These are phyloP conservation scores for Drosophila ficusphila DNA, from an alignment of 1,140 invertebrate genomes.

Conservation along the genomic window DNA sequence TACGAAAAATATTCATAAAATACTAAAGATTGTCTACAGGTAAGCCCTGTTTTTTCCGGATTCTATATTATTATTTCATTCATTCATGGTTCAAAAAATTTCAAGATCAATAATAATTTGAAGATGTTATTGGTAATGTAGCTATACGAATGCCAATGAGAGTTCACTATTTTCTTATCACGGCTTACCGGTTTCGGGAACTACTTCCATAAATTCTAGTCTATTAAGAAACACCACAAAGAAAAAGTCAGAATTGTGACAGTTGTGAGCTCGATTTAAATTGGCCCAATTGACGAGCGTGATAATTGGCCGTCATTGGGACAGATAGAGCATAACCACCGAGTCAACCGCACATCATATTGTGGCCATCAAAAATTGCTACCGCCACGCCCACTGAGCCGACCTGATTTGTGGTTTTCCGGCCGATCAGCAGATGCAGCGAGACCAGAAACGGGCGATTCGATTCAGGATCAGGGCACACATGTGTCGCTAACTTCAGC, in stretches of 20 bases:
- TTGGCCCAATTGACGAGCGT: slow-evolving; percentile 53
- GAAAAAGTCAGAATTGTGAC: slow-evolving; percentile 31
- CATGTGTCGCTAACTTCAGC: slow-evolving; percentile 68
- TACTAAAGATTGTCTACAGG: too few species aligned
- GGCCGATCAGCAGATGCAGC: slow-evolving; percentile 69
- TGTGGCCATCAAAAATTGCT: slow-evolving; percentile 39
- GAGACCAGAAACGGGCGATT: slow-evolving; percentile 26
- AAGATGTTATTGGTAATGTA: too few species aligned
- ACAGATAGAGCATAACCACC: slow-evolving; percentile 61
- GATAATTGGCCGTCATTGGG: slow-evolving; percentile 69
- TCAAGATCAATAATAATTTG: too few species aligned
- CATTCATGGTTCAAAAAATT: too few species aligned
- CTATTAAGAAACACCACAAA: slow-evolving; percentile 1
- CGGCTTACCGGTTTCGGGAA: neutral
- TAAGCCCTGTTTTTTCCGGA: too few species aligned
- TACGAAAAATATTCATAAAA: too few species aligned
- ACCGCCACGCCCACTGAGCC: slow-evolving; percentile 56
- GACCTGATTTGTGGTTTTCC: neutral
- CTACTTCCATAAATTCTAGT: neutral
- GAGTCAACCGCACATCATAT: slow-evolving; percentile 56
- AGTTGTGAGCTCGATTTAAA: slow-evolving; percentile 66
- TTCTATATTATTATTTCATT: too few species aligned
- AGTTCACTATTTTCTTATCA: slow-evolving; percentile 10
- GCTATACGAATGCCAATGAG: too few species aligned
- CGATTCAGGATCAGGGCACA: slow-evolving; percentile 14